Base-by-base conservation (phyloP, 2,113 vertebrate genomes). In the Phainopepla nitens region DNA sequence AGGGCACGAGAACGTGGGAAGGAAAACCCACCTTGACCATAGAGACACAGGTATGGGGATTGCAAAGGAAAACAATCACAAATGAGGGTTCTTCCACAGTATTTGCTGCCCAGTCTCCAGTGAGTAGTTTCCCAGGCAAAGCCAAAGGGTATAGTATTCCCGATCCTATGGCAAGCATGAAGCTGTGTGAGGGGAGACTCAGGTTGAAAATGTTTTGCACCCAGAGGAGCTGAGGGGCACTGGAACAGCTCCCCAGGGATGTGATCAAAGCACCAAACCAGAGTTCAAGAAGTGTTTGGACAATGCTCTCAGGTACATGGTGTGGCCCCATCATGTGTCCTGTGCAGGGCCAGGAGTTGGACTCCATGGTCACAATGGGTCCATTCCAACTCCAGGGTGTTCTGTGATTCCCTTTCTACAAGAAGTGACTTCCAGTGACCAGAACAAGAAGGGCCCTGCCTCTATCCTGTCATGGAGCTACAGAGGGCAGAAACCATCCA, bases 311-410 rank as follows among this genome's bases (percentile, higher is more conserved):
- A 54, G 69, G 28, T 5, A 39, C 13, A 5, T 5, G 45, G 24
- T 66, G 16, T 11, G 7, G 44, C 13, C 11, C n/a, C n/a, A n/a
- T n/a, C n/a, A n/a, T n/a, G 16, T 11, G 50, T 44, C 10, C 68
- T 57, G 18, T 65, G 39, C 51, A 58, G 53, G 2, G 4, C n/a
- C 51, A 58, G 45, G 61, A 68, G 11, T 3, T 75, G n/a, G n/a
- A 61, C 25, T 54, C 0, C 0, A 11, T 61, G 16, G 7, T 47
- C n/a, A 1, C 4, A 3, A 9, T 27, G 14, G 11, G 10, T 31
- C 17, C 47, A 3, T 35, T 76, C 54, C n/a, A 49, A 2, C 10
- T 41, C 39, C 21, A 41, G 39, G 29, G 9, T 53, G 10, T 31
- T 66, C 21, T 42, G 29, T 41, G 41, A 31, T 49, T 69, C 47